Percentiles rank a stretch among this genome's conserved stretches.
These are phyloP conservation scores for Myotis findleyi DNA, from an alignment of 2,797 vertebrate species.

Conservation along the genomic window DNA sequence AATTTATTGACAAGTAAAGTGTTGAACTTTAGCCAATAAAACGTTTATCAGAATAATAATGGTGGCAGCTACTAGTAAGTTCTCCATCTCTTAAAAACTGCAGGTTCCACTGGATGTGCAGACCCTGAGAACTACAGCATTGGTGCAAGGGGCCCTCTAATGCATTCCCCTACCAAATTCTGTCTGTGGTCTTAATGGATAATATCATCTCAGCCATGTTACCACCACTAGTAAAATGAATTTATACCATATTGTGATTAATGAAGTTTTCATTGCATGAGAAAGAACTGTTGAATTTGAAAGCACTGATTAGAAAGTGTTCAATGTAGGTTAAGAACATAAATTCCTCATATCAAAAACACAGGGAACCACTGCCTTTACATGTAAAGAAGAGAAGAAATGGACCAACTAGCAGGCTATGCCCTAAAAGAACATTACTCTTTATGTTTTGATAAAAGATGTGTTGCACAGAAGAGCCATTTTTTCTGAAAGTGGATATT, in stretches of 20 bases:
- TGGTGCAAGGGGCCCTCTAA: not conserved
- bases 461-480: not conserved
- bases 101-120: not conserved
- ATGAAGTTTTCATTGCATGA: conserved; percentile 69
- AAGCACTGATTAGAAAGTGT: conserved; percentile 34
- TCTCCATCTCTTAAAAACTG: not conserved
- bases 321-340: not conserved
- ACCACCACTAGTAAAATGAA: not conserved
- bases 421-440: not conserved
- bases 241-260: conserved; percentile 18
- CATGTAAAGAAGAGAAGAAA: not conserved
- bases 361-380: not conserved
- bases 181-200: not conserved
- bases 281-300: conserved; percentile 43
- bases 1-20: not conserved
- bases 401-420: not conserved
- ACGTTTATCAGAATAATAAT: not conserved
- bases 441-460: not conserved
- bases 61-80: not conserved
- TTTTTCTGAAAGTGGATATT: not conserved
- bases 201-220: not conserved
- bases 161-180: not conserved
- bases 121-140: not conserved
- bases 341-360: not conserved
- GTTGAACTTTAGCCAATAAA: not conserved